These are phyloP conservation scores for Hypomecis punctinalis DNA, from an alignment of 2,888 invertebrate species.

Conservation along the genomic window DNA sequence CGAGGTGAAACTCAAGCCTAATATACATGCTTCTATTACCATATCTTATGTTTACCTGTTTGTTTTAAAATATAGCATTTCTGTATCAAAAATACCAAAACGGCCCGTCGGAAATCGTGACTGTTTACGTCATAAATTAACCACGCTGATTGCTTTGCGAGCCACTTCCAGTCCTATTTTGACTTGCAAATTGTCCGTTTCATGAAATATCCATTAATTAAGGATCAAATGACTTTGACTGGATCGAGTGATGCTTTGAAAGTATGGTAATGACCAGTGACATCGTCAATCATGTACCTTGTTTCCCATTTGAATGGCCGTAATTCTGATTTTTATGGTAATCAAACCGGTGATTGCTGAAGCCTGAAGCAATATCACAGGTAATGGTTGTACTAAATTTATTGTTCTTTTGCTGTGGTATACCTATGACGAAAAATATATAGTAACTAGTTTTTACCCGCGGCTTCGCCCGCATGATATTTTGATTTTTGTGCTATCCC, in stretches of 20 bases:
- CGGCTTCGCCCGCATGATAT: too few species aligned
- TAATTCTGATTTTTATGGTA: conserved; percentile 24
- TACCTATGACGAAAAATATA: too few species aligned
- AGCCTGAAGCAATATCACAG: background rate
- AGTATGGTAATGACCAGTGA: conserved; percentile 34
- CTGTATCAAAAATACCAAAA: conserved; percentile 49
- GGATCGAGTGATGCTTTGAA: conserved; percentile 38
- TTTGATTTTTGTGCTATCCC: too few species aligned
- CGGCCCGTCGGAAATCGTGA: conserved; percentile 46
- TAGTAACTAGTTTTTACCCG: too few species aligned
- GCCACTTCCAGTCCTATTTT: conserved; percentile 46
- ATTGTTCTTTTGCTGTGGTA: background rate
- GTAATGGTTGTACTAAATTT: background rate
- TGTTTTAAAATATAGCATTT: conserved; percentile 51
- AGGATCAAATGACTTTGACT: conserved; percentile 43
- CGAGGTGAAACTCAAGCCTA: background rate
- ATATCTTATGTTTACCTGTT: conserved; percentile 9
- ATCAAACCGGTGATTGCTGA: background rate
- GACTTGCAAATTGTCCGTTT: conserved; percentile 44
- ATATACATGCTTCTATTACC: background rate
- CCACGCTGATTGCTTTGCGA: conserved; percentile 53
- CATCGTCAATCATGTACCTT: conserved; percentile 29
- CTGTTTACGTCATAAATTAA: conserved; percentile 60
- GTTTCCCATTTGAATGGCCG: conserved; percentile 14
- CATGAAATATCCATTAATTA: conserved; percentile 48